These are phyloP conservation scores for Periphyllus acericola DNA, from an alignment of 2,888 invertebrate species.

Conservation along the genomic window DNA sequence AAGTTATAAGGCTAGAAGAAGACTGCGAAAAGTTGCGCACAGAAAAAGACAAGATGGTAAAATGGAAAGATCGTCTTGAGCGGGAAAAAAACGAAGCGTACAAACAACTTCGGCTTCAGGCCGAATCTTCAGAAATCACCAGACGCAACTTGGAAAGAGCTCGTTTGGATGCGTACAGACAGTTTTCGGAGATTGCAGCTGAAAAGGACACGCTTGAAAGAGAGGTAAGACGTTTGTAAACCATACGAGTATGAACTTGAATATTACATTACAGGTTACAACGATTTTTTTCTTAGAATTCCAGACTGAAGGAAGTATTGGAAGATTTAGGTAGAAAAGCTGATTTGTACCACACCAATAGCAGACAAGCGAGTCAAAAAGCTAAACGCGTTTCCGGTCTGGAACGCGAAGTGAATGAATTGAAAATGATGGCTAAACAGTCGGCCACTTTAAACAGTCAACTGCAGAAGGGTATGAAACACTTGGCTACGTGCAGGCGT, in stretches of 20 bases:
- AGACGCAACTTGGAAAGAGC: constrained; percentile 72
- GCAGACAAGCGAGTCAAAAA: constrained; percentile 54
- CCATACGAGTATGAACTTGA: not conserved
- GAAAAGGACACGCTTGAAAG: constrained; percentile 72
- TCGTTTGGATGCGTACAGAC: constrained; percentile 72
- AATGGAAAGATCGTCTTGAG: constrained; percentile 69
- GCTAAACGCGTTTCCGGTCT: constrained; percentile 67
- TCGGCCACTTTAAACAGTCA: constrained; percentile 70
- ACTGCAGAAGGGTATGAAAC: constrained; percentile 71
- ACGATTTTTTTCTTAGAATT: constrained; percentile 68
- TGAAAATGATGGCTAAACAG: constrained; percentile 70
- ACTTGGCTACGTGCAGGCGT: constrained; percentile 70
- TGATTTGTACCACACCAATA: constrained; percentile 54
- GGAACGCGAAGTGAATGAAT: constrained; percentile 69
- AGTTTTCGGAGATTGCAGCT: constrained; percentile 71
- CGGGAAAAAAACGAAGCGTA: constrained; percentile 69
- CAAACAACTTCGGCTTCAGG: constrained; percentile 71
- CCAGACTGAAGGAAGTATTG: constrained; percentile 71
- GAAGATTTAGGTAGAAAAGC: constrained; percentile 68
- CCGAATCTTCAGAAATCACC: constrained; percentile 71
- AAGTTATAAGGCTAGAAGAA: constrained; percentile 72
- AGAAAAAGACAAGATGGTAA: constrained; percentile 69
- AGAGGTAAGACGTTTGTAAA: constrained; percentile 68
- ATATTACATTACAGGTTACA: not conserved
- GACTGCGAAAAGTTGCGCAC: constrained; percentile 71